phyloP scores from a whole-genome alignment of 2,113 vertebrate species.

The Pedionomus torquatus region DNA sequence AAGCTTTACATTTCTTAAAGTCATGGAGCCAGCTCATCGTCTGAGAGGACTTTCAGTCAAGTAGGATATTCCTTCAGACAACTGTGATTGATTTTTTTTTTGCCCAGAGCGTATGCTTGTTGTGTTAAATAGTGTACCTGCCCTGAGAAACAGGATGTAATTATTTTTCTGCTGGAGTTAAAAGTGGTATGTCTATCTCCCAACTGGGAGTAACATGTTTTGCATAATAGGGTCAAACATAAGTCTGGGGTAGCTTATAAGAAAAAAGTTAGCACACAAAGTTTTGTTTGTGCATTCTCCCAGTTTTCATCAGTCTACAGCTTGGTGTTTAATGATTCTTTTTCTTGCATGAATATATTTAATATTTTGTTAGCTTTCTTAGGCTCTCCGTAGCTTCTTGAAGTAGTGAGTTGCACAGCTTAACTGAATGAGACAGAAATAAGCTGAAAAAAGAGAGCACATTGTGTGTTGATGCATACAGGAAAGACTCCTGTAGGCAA shows the following conservation, averaged over 20 bases:
- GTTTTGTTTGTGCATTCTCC: background rate
- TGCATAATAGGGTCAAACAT: background rate
- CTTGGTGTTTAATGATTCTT: background rate
- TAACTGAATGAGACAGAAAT: background rate
- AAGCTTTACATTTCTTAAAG: background rate
- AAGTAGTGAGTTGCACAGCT: background rate
- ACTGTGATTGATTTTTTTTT: background rate
- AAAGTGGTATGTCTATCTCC: background rate
- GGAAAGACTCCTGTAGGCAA: background rate
- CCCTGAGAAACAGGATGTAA: background rate
- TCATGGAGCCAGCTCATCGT: background rate
- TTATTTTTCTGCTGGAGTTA: background rate
- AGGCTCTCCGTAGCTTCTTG: background rate
- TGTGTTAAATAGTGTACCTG: slow-evolving; percentile 43
- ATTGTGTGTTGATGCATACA: background rate
- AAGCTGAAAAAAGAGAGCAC: background rate
- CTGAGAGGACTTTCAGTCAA: slow-evolving; percentile 21
- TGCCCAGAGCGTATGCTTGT: slow-evolving; percentile 17
- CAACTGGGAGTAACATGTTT: background rate
- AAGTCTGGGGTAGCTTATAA: background rate
- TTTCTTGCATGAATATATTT: background rate
- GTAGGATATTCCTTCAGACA: background rate
- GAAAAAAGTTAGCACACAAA: background rate
- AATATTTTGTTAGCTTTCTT: background rate
- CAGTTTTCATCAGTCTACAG: background rate